Conservation (phyloP, 2,113 vertebrate species). For the Uropsilus gracilis region DNA sequence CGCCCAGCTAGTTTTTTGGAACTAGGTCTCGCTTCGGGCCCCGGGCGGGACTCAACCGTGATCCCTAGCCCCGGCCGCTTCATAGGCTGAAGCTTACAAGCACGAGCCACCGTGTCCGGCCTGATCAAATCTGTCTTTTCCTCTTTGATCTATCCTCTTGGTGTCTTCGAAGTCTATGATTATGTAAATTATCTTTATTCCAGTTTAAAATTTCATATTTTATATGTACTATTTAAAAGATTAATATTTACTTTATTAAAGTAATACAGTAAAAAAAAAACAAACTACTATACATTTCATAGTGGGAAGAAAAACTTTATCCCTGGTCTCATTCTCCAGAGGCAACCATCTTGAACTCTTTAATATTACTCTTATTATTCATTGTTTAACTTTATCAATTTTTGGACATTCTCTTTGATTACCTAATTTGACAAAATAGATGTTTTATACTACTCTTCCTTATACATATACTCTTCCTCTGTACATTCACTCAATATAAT, state of each 20-base stretch:
- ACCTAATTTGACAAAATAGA: neutral
- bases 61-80: no score
- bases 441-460: neutral
- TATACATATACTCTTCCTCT: neutral
- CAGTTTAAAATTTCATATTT: neutral
- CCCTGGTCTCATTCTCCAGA: neutral
- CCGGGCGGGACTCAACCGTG: no score
- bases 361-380: neutral
- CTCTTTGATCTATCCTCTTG: neutral
- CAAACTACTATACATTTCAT: neutral
- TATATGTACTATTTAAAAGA: constrained; percentile 37
- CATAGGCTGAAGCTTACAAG: no score
- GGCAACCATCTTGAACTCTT: neutral
- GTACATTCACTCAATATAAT: neutral
- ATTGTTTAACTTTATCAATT: neutral
- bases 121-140: neutral
- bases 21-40: no score
- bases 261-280: neutral
- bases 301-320: neutral
- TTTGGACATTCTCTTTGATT: neutral
- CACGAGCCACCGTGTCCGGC: no score
- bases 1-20: no score
- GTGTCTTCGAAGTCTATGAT: neutral
- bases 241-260: constrained; percentile 4
- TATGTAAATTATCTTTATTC: constrained; percentile 25